phyloP scores from a whole-genome alignment of 2,113 vertebrate species.

The Anolis carolinensis region DNA sequence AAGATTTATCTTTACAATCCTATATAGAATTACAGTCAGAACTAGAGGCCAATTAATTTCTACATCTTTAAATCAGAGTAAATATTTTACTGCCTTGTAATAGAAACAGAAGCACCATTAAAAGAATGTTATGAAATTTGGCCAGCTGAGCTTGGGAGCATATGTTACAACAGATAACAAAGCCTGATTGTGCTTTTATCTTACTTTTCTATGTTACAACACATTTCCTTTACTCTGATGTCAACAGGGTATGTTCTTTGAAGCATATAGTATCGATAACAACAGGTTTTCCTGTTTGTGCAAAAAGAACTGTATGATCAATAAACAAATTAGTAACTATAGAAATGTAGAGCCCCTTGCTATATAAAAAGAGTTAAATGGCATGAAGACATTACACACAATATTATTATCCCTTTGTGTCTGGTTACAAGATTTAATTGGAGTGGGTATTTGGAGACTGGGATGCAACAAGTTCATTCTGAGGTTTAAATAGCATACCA shows the following conservation, averaged over 20 bases:
- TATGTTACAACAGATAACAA: slow-evolving; percentile 21
- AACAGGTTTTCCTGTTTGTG: neutral
- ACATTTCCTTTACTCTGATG: neutral
- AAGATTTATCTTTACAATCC: too few species aligned
- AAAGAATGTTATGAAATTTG: neutral
- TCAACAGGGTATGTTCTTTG: neutral
- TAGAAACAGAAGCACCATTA: slow-evolving; percentile 22
- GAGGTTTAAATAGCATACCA: slow-evolving; percentile 77
- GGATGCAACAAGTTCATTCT: neutral
- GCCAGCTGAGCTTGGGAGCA: slow-evolving; percentile 2
- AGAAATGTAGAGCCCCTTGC: neutral
- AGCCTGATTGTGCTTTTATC: slow-evolving; percentile 8
- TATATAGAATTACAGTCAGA: neutral
- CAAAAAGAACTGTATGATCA: neutral
- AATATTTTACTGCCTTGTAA: neutral
- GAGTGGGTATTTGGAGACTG: neutral
- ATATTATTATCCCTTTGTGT: neutral
- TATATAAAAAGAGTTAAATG: neutral
- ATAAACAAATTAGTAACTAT: neutral
- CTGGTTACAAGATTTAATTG: neutral
- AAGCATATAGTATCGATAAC: neutral
- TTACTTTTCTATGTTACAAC: neutral
- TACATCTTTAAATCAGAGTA: neutral
- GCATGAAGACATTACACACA: neutral
- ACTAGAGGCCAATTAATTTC: neutral